Evolutionary conservation across 2,888 invertebrate species (phyloP).

Genomic region (Cosmia pyralina): DNA sequence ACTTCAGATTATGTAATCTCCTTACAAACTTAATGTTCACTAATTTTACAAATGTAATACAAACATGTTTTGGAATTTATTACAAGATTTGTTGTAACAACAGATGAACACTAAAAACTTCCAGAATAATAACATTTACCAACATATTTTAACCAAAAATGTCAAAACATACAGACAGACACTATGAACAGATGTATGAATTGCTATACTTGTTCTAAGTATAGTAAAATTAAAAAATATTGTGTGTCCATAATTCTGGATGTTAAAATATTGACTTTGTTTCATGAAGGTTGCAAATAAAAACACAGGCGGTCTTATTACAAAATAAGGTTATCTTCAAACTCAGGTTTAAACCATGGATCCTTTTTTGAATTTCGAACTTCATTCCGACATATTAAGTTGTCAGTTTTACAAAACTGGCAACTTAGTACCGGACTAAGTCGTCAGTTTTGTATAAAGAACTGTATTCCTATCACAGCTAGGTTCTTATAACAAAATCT

Average conservation of each 20-base stretch:
- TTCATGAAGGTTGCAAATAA: neutral
- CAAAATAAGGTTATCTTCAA: too few species aligned
- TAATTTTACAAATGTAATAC: neutral
- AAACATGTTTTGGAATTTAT: neutral
- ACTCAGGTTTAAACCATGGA: too few species aligned
- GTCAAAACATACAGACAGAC: neutral
- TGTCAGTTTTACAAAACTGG: too few species aligned
- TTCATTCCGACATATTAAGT: too few species aligned
- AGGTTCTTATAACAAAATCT: too few species aligned
- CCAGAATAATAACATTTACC: neutral
- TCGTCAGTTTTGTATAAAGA: too few species aligned
- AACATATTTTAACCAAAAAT: neutral
- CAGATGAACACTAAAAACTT: neutral
- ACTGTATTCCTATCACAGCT: too few species aligned
- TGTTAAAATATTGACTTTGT: slow-evolving; percentile 6
- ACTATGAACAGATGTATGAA: neutral
- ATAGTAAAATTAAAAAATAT: neutral
- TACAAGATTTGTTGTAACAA: neutral
- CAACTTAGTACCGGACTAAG: too few species aligned
- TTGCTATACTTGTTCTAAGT: neutral
- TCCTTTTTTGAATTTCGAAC: too few species aligned
- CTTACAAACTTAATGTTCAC: neutral
- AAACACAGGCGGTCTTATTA: too few species aligned
- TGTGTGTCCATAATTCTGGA: neutral
- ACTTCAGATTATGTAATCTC: neutral